Percentiles rank a stretch among this genome's conserved stretches.
Conservation (phyloP, 53 echinoderm and acorn worm species). For the Stichopus horrens region DNA sequence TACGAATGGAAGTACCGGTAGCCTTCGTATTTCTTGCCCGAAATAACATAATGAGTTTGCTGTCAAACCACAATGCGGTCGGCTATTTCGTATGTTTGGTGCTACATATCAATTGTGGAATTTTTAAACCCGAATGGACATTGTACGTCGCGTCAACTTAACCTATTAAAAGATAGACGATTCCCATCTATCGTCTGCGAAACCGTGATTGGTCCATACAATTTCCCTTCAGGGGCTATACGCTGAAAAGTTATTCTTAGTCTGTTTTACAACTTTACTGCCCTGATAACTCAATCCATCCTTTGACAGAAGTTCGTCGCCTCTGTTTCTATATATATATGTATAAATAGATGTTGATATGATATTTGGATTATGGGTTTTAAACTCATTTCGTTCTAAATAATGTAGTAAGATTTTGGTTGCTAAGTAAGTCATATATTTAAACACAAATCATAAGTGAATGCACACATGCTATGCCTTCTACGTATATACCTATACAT, state of each 20-base stretch:
- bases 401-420: too few relatives aligned
- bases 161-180: not conserved
- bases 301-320: constrained; percentile 14
- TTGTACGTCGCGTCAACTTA: constrained; percentile 10
- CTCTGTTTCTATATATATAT: not conserved
- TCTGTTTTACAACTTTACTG: not conserved
- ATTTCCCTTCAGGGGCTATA: not conserved
- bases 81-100: constrained; percentile 6
- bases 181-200: constrained; percentile 9
- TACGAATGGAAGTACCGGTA: too few relatives aligned
- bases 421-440: too few relatives aligned
- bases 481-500: too few relatives aligned
- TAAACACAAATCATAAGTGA: too few relatives aligned
- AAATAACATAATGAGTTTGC: constrained; percentile 1
- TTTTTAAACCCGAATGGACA: constrained; percentile 11
- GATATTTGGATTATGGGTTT: too few relatives aligned
- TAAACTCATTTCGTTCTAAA: too few relatives aligned
- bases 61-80: constrained; percentile 21
- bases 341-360: too few relatives aligned
- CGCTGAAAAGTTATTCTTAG: constrained; percentile 8
- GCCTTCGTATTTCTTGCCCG: not conserved
- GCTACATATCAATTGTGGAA: constrained; percentile 17
- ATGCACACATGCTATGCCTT: too few relatives aligned
- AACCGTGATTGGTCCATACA: not conserved
- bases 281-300: constrained; percentile 15